phyloP scores from a whole-genome alignment of 2,888 invertebrate species.

The Pteria penguin region DNA sequence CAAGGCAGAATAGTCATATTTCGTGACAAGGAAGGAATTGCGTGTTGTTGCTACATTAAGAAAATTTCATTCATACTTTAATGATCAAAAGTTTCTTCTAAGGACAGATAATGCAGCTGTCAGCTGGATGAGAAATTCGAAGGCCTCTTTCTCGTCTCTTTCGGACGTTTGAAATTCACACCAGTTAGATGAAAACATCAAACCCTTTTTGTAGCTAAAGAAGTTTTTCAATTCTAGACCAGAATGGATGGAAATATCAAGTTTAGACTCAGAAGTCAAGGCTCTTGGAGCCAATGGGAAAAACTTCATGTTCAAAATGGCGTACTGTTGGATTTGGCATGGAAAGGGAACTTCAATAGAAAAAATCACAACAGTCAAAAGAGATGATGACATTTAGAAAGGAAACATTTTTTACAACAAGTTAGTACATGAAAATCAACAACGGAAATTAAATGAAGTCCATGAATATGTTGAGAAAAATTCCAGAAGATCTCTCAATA shows the following conservation, averaged over 20 bases:
- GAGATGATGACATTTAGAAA: neutral
- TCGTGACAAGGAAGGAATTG: too few relatives aligned
- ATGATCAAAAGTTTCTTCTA: too few relatives aligned
- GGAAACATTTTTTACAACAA: neutral
- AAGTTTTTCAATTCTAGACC: neutral
- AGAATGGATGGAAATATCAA: neutral
- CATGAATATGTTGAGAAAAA: too few relatives aligned
- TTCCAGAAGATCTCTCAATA: too few relatives aligned
- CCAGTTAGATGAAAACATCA: neutral
- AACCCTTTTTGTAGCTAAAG: neutral
- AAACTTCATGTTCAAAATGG: neutral
- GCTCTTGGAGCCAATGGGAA: conserved; percentile 16
- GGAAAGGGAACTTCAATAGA: neutral
- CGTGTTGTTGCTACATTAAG: too few relatives aligned
- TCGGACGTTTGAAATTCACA: neutral
- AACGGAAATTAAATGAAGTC: too few relatives aligned
- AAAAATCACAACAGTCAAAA: neutral
- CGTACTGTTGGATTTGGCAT: neutral
- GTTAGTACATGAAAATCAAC: neutral
- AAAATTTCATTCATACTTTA: too few relatives aligned
- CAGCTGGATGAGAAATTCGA: too few relatives aligned
- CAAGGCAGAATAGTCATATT: too few relatives aligned
- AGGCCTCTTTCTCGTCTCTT: neutral
- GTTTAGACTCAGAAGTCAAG: neutral
- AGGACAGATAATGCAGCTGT: too few relatives aligned